These are phyloP conservation scores for Nomada lathburiana DNA, from an alignment of 2,888 invertebrate genomes.

Conservation along the genomic window DNA sequence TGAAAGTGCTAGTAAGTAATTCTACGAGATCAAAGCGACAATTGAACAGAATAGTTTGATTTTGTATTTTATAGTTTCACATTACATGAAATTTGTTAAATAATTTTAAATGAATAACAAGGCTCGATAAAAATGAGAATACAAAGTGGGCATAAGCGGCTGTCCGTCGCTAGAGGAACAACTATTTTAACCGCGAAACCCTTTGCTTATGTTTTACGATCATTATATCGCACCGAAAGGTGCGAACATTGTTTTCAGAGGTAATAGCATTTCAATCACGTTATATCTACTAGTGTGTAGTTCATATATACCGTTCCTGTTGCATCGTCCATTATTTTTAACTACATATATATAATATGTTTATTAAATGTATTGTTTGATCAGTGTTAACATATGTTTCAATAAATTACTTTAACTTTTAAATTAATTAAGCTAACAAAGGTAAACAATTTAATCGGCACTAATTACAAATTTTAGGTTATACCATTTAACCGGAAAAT, in stretches of 20 bases:
- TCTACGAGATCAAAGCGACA: constrained; percentile 21
- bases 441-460: background rate
- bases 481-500: background rate
- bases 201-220: constrained; percentile 62
- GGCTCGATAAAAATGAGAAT: constrained; percentile 48
- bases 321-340: background rate
- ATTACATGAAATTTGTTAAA: constrained; percentile 2
- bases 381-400: background rate
- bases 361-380: background rate
- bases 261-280: constrained; percentile 51
- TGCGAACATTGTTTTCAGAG: constrained; percentile 69
- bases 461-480: constrained; percentile 19
- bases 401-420: background rate
- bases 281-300: background rate
- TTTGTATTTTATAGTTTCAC: background rate
- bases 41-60: constrained; percentile 11
- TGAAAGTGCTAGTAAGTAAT: constrained; percentile 62
- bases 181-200: constrained; percentile 65
- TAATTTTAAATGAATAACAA: constrained; percentile 18
- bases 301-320: background rate
- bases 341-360: too few relatives aligned
- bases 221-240: constrained; percentile 55
- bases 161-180: constrained; percentile 49
- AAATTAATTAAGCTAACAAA: background rate
- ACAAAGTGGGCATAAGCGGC: constrained; percentile 47